Base-by-base conservation (phyloP, 2,888 invertebrate species). In the Germaria angustata region DNA sequence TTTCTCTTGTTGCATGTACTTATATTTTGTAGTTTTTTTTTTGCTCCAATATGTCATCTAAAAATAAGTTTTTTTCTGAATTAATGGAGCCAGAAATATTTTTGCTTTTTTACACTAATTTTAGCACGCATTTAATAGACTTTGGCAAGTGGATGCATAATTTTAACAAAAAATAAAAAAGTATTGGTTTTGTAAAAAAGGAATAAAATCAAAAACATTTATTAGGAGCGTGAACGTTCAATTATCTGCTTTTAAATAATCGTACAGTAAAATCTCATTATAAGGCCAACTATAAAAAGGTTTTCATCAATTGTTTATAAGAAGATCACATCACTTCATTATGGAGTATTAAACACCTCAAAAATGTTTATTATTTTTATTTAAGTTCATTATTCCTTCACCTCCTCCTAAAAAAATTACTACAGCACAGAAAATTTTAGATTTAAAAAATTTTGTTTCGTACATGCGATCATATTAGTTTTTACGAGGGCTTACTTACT, bases 51-150 rank as follows among this genome's bases (percentile, higher is more conserved):
- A 71, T 59, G 65, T 57, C 65, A 81, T 49, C 57, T 81, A 81
- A 76, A 81, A 81, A 76, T 81, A 81, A 68, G 59, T 11, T 75
- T 5, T 41, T 44, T n/a, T 75, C 36, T 65, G 41, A 36, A 66
- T 77, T 49, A 80, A 72, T 68, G 81, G 77, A 77, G 77, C 68
- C 81, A 81, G 55, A 63, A 77, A 81, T 63, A 61, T 68, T 69
- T 24, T 32, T 4, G 32, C 11, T 41, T 11, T 49, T 22, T 28
- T n/a, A 22, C 2, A 69, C 49, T 46, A 59, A 65, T 53, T 72
- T 13, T 22, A 24, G 28, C 28, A 66, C 20, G 41, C 17, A 11
- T 49, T 11, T 41, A 49, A 17, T 55, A 53, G 39, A 32, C 39
- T 51, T 41, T 32, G 28, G 53, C 53, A 32, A 53, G 15, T 32